phyloP scores from a whole-genome alignment of 2,888 invertebrate species.

The Saturnia pavonia region DNA sequence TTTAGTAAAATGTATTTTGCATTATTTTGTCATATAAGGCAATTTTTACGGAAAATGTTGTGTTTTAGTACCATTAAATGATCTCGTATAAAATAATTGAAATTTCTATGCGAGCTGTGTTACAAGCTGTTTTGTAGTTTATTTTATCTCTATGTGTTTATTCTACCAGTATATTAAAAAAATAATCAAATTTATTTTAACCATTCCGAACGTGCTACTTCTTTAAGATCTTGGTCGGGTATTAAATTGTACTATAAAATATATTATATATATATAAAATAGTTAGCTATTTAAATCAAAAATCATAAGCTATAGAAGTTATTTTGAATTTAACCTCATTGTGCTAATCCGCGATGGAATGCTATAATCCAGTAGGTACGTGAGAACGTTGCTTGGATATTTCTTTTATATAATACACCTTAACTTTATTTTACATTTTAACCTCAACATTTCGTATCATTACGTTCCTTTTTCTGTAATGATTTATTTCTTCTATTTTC shows the following conservation, averaged over 20 bases:
- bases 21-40: too few species aligned
- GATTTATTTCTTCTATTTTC: not conserved
- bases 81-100: not conserved
- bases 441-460: not conserved
- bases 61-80: not conserved
- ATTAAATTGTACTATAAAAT: not conserved
- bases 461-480: not conserved
- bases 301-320: conserved; percentile 24
- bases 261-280: not conserved
- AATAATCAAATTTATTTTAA: not conserved
- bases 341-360: conserved; percentile 52
- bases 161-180: not conserved
- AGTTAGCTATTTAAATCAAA: not conserved
- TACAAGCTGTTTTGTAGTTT: not conserved
- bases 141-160: not conserved
- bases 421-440: conserved; percentile 1
- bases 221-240: not conserved
- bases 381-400: conserved; percentile 29
- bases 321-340: conserved; percentile 40
- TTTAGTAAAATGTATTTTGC: too few species aligned
- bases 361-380: conserved; percentile 45
- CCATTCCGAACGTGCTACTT: not conserved
- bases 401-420: conserved; percentile 1
- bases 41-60: not conserved
- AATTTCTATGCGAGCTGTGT: not conserved